These are phyloP conservation scores for Pseudoips prasinana DNA, from an alignment of 2,888 invertebrate genomes.

Conservation along the genomic window DNA sequence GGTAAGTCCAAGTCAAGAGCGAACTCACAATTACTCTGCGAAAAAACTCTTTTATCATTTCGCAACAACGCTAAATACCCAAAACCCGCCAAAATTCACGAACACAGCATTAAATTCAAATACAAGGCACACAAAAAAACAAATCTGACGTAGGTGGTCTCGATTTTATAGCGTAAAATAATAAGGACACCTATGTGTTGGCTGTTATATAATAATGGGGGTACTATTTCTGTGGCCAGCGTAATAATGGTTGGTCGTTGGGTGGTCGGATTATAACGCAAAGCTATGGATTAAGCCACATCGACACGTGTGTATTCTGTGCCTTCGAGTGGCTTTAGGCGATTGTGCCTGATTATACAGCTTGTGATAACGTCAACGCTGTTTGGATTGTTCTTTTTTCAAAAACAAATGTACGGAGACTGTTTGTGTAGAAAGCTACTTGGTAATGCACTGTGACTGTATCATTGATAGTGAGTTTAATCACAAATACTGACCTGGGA, in stretches of 20 bases:
- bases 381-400: not conserved
- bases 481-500: too few species aligned
- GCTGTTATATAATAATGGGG: constrained; percentile 74
- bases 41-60: constrained; percentile 30
- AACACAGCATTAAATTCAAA: constrained; percentile 72
- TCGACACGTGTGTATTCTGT: constrained; percentile 74
- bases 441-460: too few species aligned
- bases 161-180: constrained; percentile 70
- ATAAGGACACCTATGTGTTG: constrained; percentile 67
- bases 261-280: constrained; percentile 76
- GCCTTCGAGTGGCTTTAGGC: constrained; percentile 67
- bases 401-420: not conserved
- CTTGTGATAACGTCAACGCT: constrained; percentile 32
- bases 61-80: constrained; percentile 43
- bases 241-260: constrained; percentile 62
- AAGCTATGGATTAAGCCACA: constrained; percentile 71
- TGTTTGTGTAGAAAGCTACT: too few species aligned
- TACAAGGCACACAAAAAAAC: constrained; percentile 50
- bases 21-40: constrained; percentile 20
- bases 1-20: constrained; percentile 22
- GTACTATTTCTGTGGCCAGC: constrained; percentile 67
- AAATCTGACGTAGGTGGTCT: constrained; percentile 68
- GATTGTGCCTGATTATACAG: constrained; percentile 57
- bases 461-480: too few species aligned
- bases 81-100: constrained; percentile 72